phyloP scores from a whole-genome alignment of 2,888 invertebrate species.

The Chrysomela aeneicollis region DNA sequence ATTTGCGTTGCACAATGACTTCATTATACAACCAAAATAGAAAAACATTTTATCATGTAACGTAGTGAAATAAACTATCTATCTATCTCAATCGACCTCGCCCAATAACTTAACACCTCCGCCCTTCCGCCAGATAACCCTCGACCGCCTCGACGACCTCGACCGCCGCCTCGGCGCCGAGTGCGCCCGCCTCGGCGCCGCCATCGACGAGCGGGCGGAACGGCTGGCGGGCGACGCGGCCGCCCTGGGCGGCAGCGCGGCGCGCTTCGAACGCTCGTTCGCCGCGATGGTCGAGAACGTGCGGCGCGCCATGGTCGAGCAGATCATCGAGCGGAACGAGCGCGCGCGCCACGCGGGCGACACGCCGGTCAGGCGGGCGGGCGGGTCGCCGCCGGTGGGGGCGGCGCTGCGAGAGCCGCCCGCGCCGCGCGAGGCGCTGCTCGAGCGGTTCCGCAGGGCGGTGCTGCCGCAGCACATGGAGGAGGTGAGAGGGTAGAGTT shows the following conservation, averaged over 20 bases:
- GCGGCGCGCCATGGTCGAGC: slow-evolving; percentile 10
- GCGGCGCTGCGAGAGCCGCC: slow-evolving; percentile 30
- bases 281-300: not conserved
- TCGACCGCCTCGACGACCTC: slow-evolving; percentile 13
- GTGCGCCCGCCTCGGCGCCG: not conserved
- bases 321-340: slow-evolving; percentile 26
- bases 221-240: not conserved
- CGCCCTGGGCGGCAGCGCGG: not conserved
- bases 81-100: not conserved
- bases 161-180: not conserved
- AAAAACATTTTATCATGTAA: no score
- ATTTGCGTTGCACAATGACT: no score
- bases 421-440: slow-evolving; percentile 36
- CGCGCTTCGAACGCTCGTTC: slow-evolving; percentile 1
- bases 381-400: slow-evolving; percentile 32
- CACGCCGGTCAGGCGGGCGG: slow-evolving; percentile 35
- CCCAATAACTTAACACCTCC: no score
- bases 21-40: no score
- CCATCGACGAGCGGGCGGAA: not conserved
- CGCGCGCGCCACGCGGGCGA: slow-evolving; percentile 37
- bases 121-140: no score
- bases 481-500: no score
- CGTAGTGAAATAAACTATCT: no score
- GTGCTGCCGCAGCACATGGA: not conserved
- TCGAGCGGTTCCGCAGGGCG: slow-evolving; percentile 36